Evolutionary conservation across 2,797 vertebrate genomes (phyloP), one percentile per base, ranked within the genome.

Genomic region (Takifugu rubripes): DNA sequence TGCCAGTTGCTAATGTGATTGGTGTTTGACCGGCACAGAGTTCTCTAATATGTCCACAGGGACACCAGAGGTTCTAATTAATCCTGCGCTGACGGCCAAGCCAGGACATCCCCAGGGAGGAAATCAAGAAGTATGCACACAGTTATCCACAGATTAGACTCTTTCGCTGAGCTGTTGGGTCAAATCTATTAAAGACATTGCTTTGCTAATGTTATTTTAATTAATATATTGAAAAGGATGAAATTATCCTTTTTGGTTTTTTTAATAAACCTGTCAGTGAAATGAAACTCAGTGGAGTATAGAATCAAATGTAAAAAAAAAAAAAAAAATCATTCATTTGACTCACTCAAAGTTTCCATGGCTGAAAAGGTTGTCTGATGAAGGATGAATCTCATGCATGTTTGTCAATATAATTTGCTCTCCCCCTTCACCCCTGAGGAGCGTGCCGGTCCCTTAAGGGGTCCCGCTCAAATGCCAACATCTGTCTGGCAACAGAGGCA

Each of bases 361-460:
- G 54, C 78, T 77, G 87, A 87, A 88, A 88, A 90, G 86, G 87
- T 84, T 90, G 87, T 76, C 83, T 81, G 82, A 81, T 64, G 25
- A 76, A 79, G 81, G 74, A 85, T 82, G 83, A 88, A 90, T 87
- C 84, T 89, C 84, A 88, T 88, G 86, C 88, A 88, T 88, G 87
- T 88, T 90, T 90, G 88, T 88, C 87, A 90, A 90, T 88, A 88
- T 90, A 81, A 90, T 88, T 90, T 88, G 82, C 82, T 79, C 73
- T 68, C 74, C 70, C 59, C 59, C 70, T 73, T 79, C 70, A 67
- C 74, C 84, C 83, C 78, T 62, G 75, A 85, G 84, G 75, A 88
- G 66, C 64, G 47, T 9, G 71, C 31, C 25, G 6, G 62, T 87
- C 85, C 86, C 88, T 82, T 81, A 86, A 88, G 88, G 84, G 76